Percentiles rank a stretch among this genome's conserved stretches.
Conservation (phyloP, 2,113 vertebrate species). For the Heterochromis multidens region DNA sequence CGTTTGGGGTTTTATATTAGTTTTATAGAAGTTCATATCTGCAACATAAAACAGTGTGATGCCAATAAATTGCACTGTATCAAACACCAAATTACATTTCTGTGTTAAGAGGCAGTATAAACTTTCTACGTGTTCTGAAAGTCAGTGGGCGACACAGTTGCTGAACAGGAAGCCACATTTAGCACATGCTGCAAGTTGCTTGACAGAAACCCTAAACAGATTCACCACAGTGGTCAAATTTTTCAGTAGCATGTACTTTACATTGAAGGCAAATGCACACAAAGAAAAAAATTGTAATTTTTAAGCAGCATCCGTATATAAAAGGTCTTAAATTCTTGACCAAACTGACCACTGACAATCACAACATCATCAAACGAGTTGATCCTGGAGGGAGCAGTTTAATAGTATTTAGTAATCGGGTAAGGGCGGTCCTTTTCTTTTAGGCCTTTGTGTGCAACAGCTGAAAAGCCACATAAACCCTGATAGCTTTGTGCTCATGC, state of each 20-base stretch:
- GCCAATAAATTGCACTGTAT: rapidly evolving
- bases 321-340: neutral
- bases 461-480: neutral
- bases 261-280: neutral
- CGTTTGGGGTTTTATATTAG: neutral
- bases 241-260: neutral
- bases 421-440: neutral
- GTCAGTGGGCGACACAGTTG: neutral
- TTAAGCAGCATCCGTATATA: neutral
- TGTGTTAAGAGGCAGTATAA: neutral
- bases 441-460: neutral
- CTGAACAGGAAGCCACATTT: constrained; percentile 21
- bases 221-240: neutral
- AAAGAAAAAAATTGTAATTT: neutral
- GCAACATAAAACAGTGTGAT: neutral
- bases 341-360: neutral
- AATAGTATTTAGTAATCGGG: neutral
- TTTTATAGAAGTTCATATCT: neutral
- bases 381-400: neutral
- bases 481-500: neutral
- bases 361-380: neutral
- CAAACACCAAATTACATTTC: neutral
- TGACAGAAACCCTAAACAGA: neutral
- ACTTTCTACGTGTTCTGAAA: neutral
- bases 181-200: neutral